phyloP scores from a whole-genome alignment of 2,888 invertebrate species.

The Scaptomyza polygonia region DNA sequence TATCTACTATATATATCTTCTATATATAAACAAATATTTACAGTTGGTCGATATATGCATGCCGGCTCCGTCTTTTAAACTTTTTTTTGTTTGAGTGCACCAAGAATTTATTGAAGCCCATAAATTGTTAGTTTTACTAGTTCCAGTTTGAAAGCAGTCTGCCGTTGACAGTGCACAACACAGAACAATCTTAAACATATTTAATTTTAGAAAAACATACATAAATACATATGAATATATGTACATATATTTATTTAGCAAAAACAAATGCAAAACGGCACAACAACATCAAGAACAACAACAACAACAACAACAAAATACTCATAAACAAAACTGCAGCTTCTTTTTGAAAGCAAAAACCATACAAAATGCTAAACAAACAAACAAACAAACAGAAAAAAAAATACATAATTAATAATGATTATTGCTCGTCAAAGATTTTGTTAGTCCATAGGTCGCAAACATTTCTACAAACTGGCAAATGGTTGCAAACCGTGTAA shows the following conservation, averaged over 20 bases:
- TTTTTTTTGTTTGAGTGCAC: slow-evolving; percentile 67
- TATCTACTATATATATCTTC: slow-evolving; percentile 67
- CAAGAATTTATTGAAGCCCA: slow-evolving; percentile 63
- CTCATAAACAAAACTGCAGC: slow-evolving; percentile 52
- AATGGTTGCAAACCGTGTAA: slow-evolving; percentile 25
- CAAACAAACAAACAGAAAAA: slow-evolving; percentile 29
- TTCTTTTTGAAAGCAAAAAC: no score
- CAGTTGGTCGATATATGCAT: slow-evolving; percentile 85
- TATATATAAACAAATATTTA: slow-evolving; percentile 82
- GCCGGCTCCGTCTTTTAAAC: slow-evolving; percentile 85
- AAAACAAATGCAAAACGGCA: slow-evolving; percentile 61
- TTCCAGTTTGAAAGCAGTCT: slow-evolving; percentile 47
- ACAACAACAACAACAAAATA: slow-evolving; percentile 52
- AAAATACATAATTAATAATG: slow-evolving; percentile 37
- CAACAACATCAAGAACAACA: slow-evolving; percentile 47
- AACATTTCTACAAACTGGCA: slow-evolving; percentile 63
- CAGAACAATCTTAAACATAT: slow-evolving; percentile 37
- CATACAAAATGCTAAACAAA: slow-evolving; percentile 12
- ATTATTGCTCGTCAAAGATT: slow-evolving; percentile 69
- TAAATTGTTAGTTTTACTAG: slow-evolving; percentile 56
- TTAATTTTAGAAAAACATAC: slow-evolving; percentile 41
- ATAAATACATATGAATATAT: slow-evolving; percentile 33
- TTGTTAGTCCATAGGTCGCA: slow-evolving; percentile 71
- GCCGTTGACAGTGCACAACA: slow-evolving; percentile 55
- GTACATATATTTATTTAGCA: slow-evolving; percentile 55